A percentile compares a stretch with the other conserved stretches of the same genome.
These are phyloP conservation scores for Clupea harengus DNA, from an alignment of 2,113 vertebrate species.

Conservation along the genomic window DNA sequence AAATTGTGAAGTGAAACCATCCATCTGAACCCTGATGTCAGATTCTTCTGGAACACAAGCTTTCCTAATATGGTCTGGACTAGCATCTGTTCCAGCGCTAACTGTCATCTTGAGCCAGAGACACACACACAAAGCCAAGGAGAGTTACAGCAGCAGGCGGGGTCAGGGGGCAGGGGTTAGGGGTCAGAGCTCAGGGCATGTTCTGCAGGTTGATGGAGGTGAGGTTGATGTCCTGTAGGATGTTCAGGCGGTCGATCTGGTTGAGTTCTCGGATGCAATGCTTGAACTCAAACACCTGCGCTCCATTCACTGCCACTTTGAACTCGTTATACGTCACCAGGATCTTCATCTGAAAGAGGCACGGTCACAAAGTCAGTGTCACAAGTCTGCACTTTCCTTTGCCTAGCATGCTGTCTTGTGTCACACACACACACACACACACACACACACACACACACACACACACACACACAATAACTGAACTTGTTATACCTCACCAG, in stretches of 20 bases:
- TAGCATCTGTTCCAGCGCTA: neutral
- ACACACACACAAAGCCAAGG: too few relatives aligned
- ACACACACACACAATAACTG: too few relatives aligned
- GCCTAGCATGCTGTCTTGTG: too few relatives aligned
- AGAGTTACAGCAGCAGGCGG: too few relatives aligned
- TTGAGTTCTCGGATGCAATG: conserved; percentile 72
- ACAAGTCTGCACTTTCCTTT: neutral
- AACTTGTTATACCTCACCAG: too few relatives aligned
- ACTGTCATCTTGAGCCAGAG: too few relatives aligned
- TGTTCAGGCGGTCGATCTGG: conserved; percentile 73
- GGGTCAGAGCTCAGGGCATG: conserved; percentile 57
- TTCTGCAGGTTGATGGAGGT: conserved; percentile 69
- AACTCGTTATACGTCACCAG: conserved; percentile 67
- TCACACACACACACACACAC: too few relatives aligned
- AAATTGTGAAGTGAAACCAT: neutral
- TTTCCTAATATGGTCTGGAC: too few relatives aligned
- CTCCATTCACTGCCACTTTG: conserved; percentile 73
- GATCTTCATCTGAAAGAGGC: conserved; percentile 74
- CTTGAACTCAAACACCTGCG: conserved; percentile 69
- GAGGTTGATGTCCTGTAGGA: conserved; percentile 71
- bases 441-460: too few relatives aligned
- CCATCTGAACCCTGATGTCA: neutral
- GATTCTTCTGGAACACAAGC: too few relatives aligned
- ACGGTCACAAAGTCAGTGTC: neutral
- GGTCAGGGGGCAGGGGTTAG: too few relatives aligned